Evolutionary conservation across 2,113 vertebrate species (phyloP).

Genomic region (Myotis davidii): DNA sequence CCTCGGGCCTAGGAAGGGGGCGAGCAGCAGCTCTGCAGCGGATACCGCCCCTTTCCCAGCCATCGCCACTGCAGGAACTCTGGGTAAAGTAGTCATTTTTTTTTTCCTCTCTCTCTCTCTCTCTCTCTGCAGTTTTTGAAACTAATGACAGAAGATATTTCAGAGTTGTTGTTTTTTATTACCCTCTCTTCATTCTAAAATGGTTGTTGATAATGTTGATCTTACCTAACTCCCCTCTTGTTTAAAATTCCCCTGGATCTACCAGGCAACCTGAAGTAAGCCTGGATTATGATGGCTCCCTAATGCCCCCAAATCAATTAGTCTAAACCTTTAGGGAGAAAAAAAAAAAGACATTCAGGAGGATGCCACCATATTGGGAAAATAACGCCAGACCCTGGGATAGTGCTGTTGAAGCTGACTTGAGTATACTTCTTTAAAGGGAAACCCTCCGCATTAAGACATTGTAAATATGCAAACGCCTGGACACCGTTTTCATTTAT

Average conservation of each 20-base stretch:
- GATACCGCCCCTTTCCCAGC: constrained; percentile 35
- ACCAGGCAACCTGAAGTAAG: neutral
- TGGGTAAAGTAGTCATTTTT: constrained; percentile 73
- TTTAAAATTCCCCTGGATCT: constrained; percentile 37
- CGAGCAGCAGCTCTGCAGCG: constrained; percentile 34
- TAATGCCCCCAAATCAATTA: neutral
- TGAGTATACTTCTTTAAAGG: constrained; percentile 40
- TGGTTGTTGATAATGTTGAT: neutral
- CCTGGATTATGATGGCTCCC: neutral
- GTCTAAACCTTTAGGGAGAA: neutral
- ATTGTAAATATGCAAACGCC: constrained; percentile 26
- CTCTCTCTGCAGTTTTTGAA: constrained; percentile 45
- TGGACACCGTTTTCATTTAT: neutral
- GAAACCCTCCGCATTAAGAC: constrained; percentile 30
- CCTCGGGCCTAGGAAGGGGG: constrained; percentile 67
- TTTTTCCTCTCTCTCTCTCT: neutral
- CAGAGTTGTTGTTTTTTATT: neutral
- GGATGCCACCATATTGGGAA: neutral
- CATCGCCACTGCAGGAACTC: constrained; percentile 49
- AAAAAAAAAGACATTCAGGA: neutral
- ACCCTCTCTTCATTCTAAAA: neutral
- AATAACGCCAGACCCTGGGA: neutral
- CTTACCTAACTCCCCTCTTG: neutral
- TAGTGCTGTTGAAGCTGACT: neutral
- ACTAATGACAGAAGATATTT: constrained; percentile 32